Evolutionary conservation across 2,888 invertebrate genomes (phyloP).

Genomic region (Tryphoninae sp.): DNA sequence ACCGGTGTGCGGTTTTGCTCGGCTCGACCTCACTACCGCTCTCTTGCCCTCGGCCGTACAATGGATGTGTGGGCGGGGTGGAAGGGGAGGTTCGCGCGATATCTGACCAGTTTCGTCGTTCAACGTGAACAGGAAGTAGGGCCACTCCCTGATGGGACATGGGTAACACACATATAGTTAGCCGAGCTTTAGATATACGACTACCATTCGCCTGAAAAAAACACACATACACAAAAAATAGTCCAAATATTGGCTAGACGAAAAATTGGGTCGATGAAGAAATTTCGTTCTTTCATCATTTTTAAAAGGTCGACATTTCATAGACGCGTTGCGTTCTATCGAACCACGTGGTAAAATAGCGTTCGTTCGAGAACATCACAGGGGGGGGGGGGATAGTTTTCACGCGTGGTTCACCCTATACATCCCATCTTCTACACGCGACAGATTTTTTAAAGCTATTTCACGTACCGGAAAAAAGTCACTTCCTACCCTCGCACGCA

Average conservation of each 20-base stretch:
- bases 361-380: background rate
- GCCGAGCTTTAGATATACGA: background rate
- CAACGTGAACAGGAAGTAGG: constrained; percentile 21
- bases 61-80: background rate
- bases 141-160: constrained; percentile 26
- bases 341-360: background rate
- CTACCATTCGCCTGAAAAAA: background rate
- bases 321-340: too few relatives aligned
- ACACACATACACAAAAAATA: too few relatives aligned
- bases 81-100: constrained; percentile 13
- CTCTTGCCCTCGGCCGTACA: constrained; percentile 14
- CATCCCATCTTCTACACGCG: too few relatives aligned
- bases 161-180: background rate
- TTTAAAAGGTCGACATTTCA: too few relatives aligned
- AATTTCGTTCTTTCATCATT: too few relatives aligned
- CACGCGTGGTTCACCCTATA: background rate
- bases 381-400: background rate
- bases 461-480: constrained; percentile 1
- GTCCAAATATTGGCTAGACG: background rate
- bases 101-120: constrained; percentile 39
- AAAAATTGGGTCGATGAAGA: background rate
- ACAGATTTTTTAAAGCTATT: background rate
- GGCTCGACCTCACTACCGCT: constrained; percentile 4
- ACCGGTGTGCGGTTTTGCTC: constrained; percentile 4
- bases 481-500: background rate